These are phyloP conservation scores for Nestor notabilis DNA, from an alignment of 2,113 vertebrate genomes.

Conservation along the genomic window DNA sequence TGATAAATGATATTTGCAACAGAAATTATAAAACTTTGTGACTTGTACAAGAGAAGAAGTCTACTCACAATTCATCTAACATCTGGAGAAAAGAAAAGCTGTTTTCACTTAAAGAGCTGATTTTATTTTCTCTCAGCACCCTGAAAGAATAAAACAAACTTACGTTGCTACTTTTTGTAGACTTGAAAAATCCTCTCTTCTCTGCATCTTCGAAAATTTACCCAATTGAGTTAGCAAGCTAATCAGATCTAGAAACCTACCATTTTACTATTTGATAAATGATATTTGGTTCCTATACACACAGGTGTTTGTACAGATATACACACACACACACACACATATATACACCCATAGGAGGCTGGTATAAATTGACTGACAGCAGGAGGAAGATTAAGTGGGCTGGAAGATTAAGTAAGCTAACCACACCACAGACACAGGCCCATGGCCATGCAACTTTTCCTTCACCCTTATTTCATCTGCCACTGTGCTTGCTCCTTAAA, in stretches of 20 bases:
- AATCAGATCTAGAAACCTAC: background rate
- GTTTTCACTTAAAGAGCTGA: conserved; percentile 84
- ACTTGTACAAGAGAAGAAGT: background rate
- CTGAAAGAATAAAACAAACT: conserved; percentile 73
- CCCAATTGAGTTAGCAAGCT: background rate
- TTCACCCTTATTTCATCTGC: background rate
- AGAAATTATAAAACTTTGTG: background rate
- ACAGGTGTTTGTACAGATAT: background rate
- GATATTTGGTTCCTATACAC: background rate
- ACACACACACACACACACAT: fast-evolving
- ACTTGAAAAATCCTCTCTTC: background rate
- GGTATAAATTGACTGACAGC: background rate
- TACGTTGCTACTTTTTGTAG: background rate
- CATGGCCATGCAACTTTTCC: fast-evolving
- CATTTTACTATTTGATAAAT: background rate
- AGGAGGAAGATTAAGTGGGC: background rate
- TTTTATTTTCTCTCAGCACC: conserved; percentile 89
- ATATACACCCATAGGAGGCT: fast-evolving
- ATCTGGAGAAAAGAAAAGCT: conserved; percentile 87
- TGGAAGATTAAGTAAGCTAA: background rate
- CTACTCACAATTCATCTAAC: conserved; percentile 92
- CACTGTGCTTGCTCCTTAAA: background rate
- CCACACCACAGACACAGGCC: background rate
- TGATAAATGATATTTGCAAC: background rate
- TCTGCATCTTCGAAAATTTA: background rate